Evolutionary conservation across 2,113 vertebrate genomes (phyloP).

Genomic region (Nestor notabilis): DNA sequence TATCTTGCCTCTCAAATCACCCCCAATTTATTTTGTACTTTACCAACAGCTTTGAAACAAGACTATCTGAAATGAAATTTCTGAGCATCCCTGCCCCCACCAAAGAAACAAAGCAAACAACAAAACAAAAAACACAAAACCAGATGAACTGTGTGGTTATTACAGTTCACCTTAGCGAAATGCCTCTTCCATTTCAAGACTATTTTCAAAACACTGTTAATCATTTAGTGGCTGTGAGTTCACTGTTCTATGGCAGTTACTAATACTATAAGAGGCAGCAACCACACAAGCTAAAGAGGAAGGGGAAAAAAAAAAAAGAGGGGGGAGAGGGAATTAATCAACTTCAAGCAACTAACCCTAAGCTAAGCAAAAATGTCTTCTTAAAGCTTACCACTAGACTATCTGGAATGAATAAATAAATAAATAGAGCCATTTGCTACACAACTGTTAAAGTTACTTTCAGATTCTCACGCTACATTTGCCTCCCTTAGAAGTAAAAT

Average conservation of each 20-base stretch:
- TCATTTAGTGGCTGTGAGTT: neutral
- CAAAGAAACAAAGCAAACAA: neutral
- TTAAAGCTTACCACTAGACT: neutral
- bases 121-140: neutral
- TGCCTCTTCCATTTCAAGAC: neutral
- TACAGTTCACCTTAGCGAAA: neutral
- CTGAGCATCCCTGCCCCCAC: neutral
- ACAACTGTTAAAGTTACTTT: neutral
- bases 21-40: neutral
- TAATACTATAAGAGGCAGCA: neutral
- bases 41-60: neutral
- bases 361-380: neutral
- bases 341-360: neutral
- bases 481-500: neutral
- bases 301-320: neutral
- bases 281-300: neutral
- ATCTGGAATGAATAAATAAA: neutral
- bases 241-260: neutral
- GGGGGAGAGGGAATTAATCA: neutral
- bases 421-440: neutral
- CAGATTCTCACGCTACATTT: neutral
- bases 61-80: neutral
- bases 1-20: neutral
- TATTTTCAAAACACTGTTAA: neutral
- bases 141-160: neutral